A percentile compares a stretch with the other conserved stretches of the same genome.
Conservation (phyloP, 2,113 vertebrate genomes). For the Panthera tigris region DNA sequence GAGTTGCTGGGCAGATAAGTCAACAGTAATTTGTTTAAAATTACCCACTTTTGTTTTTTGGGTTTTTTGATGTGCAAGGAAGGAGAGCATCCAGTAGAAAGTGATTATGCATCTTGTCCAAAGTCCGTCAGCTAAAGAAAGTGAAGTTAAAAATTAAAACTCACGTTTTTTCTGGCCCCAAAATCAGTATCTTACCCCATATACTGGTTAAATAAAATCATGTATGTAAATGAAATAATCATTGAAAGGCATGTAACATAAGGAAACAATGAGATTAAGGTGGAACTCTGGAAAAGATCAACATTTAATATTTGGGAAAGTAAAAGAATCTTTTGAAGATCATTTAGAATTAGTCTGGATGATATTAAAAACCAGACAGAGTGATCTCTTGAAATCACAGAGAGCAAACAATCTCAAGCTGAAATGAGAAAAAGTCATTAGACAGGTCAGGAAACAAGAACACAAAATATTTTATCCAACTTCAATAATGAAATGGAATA, state of each 20-base stretch:
- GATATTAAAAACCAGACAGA: neutral
- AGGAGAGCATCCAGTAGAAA: neutral
- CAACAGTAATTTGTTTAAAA: neutral
- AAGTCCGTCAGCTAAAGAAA: neutral
- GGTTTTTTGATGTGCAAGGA: neutral
- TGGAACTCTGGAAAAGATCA: neutral
- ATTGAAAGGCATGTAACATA: neutral
- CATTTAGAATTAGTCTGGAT: neutral
- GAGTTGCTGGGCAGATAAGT: neutral
- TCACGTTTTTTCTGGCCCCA: neutral
- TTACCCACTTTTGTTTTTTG: neutral
- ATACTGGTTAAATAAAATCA: neutral
- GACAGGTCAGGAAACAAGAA: neutral
- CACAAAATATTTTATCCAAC: neutral
- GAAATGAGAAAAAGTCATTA: neutral
- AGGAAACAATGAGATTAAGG: neutral
- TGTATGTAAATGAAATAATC: neutral
- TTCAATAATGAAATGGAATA: neutral
- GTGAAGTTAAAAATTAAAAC: neutral
- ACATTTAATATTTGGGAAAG: neutral
- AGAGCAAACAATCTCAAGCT: neutral
- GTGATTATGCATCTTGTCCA: neutral
- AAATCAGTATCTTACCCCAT: neutral
- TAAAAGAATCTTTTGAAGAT: neutral
- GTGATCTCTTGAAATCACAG: neutral